Evolutionary conservation across 2,797 vertebrate genomes (phyloP).

Genomic region (Sebastes ruberrimus): DNA sequence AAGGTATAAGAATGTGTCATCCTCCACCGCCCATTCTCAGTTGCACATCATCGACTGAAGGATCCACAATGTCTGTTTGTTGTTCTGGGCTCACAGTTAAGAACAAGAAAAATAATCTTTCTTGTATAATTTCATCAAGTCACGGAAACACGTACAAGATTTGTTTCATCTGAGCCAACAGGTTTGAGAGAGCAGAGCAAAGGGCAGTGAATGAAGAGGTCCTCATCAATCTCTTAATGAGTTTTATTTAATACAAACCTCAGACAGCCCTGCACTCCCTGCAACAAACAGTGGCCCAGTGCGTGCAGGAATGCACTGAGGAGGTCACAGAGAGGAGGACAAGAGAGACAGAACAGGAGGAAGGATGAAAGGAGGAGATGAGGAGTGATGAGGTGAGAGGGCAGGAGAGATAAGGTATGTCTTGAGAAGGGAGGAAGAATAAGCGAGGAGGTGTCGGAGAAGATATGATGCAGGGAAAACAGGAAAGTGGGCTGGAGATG

Average conservation of each 20-base stretch:
- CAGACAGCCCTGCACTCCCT: slow-evolving; percentile 16
- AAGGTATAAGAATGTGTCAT: slow-evolving; percentile 3
- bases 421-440: slow-evolving; percentile 30
- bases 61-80: background rate
- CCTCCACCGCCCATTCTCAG: background rate
- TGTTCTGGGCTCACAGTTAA: slow-evolving; percentile 1
- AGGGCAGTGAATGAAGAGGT: background rate
- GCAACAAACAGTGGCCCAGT: slow-evolving; percentile 17
- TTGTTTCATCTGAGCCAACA: slow-evolving; percentile 15
- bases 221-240: slow-evolving; percentile 31
- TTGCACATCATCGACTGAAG: background rate
- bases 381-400: slow-evolving; percentile 49
- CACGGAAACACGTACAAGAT: background rate
- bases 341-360: slow-evolving; percentile 23
- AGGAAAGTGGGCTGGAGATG: slow-evolving; percentile 1
- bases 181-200: background rate
- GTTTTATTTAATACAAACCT: slow-evolving; percentile 32
- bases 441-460: slow-evolving; percentile 7
- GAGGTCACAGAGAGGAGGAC: slow-evolving; percentile 52
- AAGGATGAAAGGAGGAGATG: slow-evolving; percentile 38
- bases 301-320: slow-evolving; percentile 51
- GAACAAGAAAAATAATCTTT: background rate
- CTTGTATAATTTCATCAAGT: background rate
- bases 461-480: slow-evolving; percentile 3
- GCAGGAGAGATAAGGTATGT: slow-evolving; percentile 26